These are phyloP conservation scores for Athalia cordata DNA, from an alignment of 2,888 invertebrate species.

Conservation along the genomic window DNA sequence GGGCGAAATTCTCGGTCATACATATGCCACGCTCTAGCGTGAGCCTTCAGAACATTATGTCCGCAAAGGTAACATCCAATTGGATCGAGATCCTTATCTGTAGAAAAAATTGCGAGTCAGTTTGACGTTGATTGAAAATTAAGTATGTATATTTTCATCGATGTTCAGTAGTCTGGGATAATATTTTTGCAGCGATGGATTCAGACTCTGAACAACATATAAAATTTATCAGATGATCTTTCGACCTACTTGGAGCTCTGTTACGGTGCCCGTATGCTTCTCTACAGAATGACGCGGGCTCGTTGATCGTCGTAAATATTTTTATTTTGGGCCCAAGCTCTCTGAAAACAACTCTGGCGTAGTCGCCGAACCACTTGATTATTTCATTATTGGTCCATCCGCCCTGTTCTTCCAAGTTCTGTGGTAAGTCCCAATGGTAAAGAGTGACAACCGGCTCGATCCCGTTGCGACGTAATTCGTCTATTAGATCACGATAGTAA, in stretches of 20 bases:
- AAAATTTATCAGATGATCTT: not conserved
- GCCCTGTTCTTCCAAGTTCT: slow-evolving; percentile 79
- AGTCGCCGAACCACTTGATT: slow-evolving; percentile 80
- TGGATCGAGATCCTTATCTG: slow-evolving; percentile 71
- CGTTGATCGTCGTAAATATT: slow-evolving; percentile 87
- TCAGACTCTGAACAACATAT: too few species aligned
- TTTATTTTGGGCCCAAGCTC: slow-evolving; percentile 80
- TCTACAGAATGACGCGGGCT: slow-evolving; percentile 78
- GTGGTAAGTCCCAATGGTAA: slow-evolving; percentile 84
- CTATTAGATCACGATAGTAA: slow-evolving; percentile 74
- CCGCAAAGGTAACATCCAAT: slow-evolving; percentile 81
- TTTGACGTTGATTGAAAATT: slow-evolving; percentile 67
- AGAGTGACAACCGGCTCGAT: slow-evolving; percentile 84
- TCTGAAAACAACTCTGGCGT: slow-evolving; percentile 78
- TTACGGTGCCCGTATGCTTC: slow-evolving; percentile 72
- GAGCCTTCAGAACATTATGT: slow-evolving; percentile 84
- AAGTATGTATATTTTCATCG: slow-evolving; percentile 14
- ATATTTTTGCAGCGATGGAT: too few species aligned
- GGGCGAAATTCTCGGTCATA: slow-evolving; percentile 78
- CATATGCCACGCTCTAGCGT: slow-evolving; percentile 82
- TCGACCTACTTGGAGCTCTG: slow-evolving; percentile 57
- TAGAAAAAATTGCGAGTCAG: slow-evolving; percentile 43
- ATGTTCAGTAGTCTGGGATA: slow-evolving; percentile 60
- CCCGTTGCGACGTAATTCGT: slow-evolving; percentile 75
- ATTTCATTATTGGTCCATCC: slow-evolving; percentile 83